Conservation (phyloP, 2,113 vertebrate genomes). For the Anser cygnoides region DNA sequence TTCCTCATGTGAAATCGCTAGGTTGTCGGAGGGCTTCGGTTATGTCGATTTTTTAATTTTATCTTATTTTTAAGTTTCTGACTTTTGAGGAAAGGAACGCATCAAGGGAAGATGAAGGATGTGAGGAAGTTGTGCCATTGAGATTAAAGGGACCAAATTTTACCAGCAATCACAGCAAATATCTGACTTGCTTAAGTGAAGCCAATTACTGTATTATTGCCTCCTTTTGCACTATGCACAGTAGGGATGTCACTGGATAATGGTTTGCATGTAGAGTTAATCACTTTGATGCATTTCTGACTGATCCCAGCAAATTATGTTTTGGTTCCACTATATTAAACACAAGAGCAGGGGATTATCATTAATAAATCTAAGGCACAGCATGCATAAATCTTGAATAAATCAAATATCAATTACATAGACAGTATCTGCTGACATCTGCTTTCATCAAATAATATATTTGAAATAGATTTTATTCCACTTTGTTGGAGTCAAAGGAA, state of each 20-base stretch:
- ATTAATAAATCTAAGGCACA: constrained; percentile 89
- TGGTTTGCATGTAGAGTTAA: constrained; percentile 91
- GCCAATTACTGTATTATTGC: constrained; percentile 87
- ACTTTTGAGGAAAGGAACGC: background rate
- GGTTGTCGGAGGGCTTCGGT: background rate
- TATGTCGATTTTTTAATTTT: background rate
- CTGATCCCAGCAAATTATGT: constrained; percentile 89
- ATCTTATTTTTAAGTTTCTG: constrained; percentile 8
- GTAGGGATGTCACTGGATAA: constrained; percentile 87
- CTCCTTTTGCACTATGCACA: constrained; percentile 85
- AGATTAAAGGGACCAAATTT: constrained; percentile 80
- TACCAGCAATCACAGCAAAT: constrained; percentile 80
- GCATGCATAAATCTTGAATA: constrained; percentile 90
- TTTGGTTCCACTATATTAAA: constrained; percentile 90
- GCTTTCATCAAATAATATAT: constrained; percentile 88
- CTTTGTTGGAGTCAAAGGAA: constrained; percentile 77
- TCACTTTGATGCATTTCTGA: constrained; percentile 90
- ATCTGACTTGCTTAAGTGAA: constrained; percentile 83
- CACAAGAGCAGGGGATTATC: constrained; percentile 87
- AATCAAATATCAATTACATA: constrained; percentile 91
- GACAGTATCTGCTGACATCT: constrained; percentile 84
- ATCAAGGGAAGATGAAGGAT: constrained; percentile 56
- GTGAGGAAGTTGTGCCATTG: constrained; percentile 55
- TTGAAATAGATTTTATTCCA: constrained; percentile 84
- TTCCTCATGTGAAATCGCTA: background rate